phyloP scores from a whole-genome alignment of 2,888 invertebrate species.

The Plebejus melissa region DNA sequence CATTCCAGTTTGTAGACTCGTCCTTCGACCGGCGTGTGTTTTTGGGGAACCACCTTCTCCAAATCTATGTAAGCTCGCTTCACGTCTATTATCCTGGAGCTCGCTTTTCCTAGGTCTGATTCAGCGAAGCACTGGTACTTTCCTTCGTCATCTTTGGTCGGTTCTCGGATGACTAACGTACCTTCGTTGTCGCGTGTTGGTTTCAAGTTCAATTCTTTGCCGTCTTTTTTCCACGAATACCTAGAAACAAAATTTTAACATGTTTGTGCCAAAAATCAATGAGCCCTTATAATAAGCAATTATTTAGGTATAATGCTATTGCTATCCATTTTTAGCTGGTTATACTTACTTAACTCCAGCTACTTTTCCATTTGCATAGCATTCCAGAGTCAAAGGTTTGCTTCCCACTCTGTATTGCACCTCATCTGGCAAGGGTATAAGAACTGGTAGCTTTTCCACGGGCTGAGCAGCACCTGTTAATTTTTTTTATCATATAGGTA shows the following conservation, averaged over 20 bases:
- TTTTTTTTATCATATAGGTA: not conserved
- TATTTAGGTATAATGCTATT: not conserved
- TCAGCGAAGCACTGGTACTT: slow-evolving; percentile 56
- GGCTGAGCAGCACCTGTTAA: slow-evolving; percentile 44
- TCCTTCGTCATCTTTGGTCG: slow-evolving; percentile 52
- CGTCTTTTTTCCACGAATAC: slow-evolving; percentile 58
- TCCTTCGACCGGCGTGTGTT: slow-evolving; percentile 54
- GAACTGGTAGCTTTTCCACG: slow-evolving; percentile 43
- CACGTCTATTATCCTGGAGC: slow-evolving; percentile 47
- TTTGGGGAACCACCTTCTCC: slow-evolving; percentile 43
- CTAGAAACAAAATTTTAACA: slow-evolving; percentile 39
- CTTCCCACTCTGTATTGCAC: slow-evolving; percentile 48
- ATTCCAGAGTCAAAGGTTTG: slow-evolving; percentile 46
- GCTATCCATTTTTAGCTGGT: not conserved
- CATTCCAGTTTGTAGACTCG: slow-evolving; percentile 57
- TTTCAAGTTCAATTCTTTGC: slow-evolving; percentile 40
- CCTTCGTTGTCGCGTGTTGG: slow-evolving; percentile 49
- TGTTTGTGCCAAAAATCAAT: not conserved
- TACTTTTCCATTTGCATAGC: slow-evolving; percentile 44
- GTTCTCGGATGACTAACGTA: slow-evolving; percentile 51
- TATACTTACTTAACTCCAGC: slow-evolving; percentile 49
- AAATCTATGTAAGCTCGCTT: slow-evolving; percentile 47
- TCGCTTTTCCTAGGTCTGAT: slow-evolving; percentile 51
- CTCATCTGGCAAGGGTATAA: slow-evolving; percentile 48
- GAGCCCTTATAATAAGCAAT: not conserved